Base-by-base conservation (phyloP, 1,140 invertebrate genomes). In the Diorhabda elongata region DNA sequence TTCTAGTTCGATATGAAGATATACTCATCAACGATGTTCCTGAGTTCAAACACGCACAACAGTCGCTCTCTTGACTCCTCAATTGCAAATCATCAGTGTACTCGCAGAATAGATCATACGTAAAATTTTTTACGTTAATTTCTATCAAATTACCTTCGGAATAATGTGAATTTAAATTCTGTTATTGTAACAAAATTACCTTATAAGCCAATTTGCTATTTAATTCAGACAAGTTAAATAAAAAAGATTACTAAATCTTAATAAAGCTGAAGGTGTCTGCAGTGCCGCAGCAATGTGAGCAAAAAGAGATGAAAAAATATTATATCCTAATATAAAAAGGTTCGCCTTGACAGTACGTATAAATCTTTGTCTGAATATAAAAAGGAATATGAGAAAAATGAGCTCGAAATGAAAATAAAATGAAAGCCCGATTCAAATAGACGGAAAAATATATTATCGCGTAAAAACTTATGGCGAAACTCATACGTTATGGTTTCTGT, bases 331-430 rank as follows among this genome's bases (percentile, higher is more conserved):
- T 79, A 78, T 79, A 78, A 79, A 52, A 79, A 78, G 76, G 75
- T 75, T 77, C 71, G 68, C 65, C 71, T 69, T 76, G 78, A 79
- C 78, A 77, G 73, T 71, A 68, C 70, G 73, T 74, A 79, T 79
- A 79, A 79, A 79, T 79, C 78, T 75, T 78, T 76, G 75, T 78
- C 74, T 72, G 73, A 72, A 76, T 77, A 77, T 74, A 78, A 76
- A 79, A 77, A 76, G 74, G 69, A 78, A 78, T 78, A 76, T 62
- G 75, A 79, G 75, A 79, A 79, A 78, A 79, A 79, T 79, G 77
- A 78, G 76, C 74, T 73, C 66, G 72, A 76, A 78, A 79, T 77
- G 75, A 78, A 78, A 78, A 78, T 78, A 78, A 78, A 78, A 78
- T 72, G 77, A 77, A 76, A 73, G 71, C 71, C 70, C 65, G 75